Evolutionary conservation across 2,113 vertebrate genomes (phyloP).

Genomic region (Ciconia maguari): DNA sequence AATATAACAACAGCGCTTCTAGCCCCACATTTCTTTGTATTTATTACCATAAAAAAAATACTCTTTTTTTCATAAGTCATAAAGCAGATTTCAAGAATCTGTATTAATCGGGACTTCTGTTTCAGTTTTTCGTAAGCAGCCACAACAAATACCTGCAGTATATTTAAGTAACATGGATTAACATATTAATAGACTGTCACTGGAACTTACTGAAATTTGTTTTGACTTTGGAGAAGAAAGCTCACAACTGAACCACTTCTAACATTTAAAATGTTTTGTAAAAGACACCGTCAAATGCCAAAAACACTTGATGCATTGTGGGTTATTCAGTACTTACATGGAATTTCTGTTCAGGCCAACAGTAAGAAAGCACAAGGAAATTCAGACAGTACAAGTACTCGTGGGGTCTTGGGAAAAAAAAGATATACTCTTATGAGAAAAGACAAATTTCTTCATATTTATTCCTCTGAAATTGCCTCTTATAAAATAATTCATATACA

Average conservation of each 20-base stretch:
- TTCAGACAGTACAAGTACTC: background rate
- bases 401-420: background rate
- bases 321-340: background rate
- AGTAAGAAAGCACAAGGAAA: background rate
- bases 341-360: background rate
- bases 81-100: background rate
- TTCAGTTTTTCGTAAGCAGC: background rate
- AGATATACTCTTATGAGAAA: background rate
- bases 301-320: background rate
- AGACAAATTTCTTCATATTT: background rate
- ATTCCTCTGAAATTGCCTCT: background rate
- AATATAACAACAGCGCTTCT: background rate
- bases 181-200: background rate
- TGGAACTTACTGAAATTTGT: background rate
- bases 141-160: background rate
- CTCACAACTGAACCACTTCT: background rate
- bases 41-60: background rate
- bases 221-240: background rate
- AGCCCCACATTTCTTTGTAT: background rate
- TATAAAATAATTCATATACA: background rate
- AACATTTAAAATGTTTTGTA: background rate
- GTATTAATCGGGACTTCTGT: background rate
- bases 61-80: background rate
- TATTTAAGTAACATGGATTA: background rate
- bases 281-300: background rate